Evolutionary conservation across 1,140 invertebrate species (phyloP).

Genomic region (Drosophila parvula): DNA sequence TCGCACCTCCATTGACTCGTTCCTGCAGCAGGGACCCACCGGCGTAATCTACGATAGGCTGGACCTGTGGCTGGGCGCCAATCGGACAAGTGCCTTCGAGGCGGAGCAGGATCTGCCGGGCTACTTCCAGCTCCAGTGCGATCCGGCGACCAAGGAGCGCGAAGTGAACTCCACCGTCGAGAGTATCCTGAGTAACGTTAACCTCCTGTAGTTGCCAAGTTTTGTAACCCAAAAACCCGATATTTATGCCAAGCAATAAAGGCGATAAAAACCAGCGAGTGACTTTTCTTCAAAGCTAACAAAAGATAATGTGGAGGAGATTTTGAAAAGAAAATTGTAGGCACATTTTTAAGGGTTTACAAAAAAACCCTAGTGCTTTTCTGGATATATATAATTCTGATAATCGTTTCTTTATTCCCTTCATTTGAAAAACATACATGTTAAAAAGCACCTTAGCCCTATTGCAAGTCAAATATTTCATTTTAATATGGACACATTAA

Average conservation of each 20-base stretch:
- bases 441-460: neutral
- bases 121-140: conserved; percentile 76
- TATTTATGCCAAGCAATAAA: conserved; percentile 58
- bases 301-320: neutral
- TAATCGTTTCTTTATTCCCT: neutral
- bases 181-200: conserved; percentile 79
- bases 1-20: conserved; percentile 90
- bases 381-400: too few species aligned
- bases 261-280: neutral
- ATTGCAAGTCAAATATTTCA: conserved; percentile 1
- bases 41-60: conserved; percentile 97
- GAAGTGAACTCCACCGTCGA: conserved; percentile 65
- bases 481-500: neutral
- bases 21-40: conserved; percentile 93
- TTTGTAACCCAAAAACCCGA: conserved; percentile 3
- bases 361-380: too few species aligned
- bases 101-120: conserved; percentile 70
- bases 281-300: neutral
- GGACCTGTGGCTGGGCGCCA: conserved; percentile 86
- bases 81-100: conserved; percentile 62
- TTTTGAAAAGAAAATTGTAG: too few species aligned
- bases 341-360: too few species aligned
- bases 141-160: conserved; percentile 24
- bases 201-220: conserved; percentile 59
- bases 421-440: neutral